Base-by-base conservation (phyloP, 53 echinoderm and acorn worm species). In the Astropecten irregularis region DNA sequence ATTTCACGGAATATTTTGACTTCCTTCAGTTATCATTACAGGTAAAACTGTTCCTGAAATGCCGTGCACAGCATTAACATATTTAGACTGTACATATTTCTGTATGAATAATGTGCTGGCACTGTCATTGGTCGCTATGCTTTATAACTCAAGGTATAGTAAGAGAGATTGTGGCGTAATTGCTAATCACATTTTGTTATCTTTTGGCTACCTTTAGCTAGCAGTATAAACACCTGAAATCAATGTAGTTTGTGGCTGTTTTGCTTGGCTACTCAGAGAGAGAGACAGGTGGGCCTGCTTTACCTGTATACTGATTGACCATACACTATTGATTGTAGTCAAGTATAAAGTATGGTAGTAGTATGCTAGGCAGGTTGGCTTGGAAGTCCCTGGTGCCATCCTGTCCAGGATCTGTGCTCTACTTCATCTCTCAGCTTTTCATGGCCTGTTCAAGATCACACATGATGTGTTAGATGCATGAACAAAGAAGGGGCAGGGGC, bases 191-290 rank as follows among this genome's bases (percentile, higher is more conserved):
- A 71, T 71, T 51, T 51, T 68, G 42, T 50, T 52, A 26, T 71
- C 52, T 49, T 6, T 71, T 71, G 71, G 71, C 52, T 51, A 71
- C 35, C 35, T 51, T n/a, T 71, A 42, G 38, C 39, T 32, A 19
- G 48, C 31, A 61, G 34, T 79, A 19, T 31, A 21, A 79, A 62
- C 61, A 30, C 60, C 22, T 42, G 46, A 60, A 47, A 79, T 79
- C 79, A 79, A 79, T 79, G 79, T 62, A 59, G 29, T 71, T 61
- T 42, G 63, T 62, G 79, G 61, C 79, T 61, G 61, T 61, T 79
- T 30, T 79, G 61, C 47, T 79, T 79, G 42, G 48, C 61, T 79
- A 62, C 30, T 23, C 79, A 79, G 23, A 30, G 39, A n/a, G n/a
- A n/a, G 79, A 61, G 79, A 62, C 79, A 79, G 79, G 79, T 79